These are phyloP conservation scores for Girardia tigrina DNA, from an alignment of 2,888 invertebrate genomes.

Conservation along the genomic window DNA sequence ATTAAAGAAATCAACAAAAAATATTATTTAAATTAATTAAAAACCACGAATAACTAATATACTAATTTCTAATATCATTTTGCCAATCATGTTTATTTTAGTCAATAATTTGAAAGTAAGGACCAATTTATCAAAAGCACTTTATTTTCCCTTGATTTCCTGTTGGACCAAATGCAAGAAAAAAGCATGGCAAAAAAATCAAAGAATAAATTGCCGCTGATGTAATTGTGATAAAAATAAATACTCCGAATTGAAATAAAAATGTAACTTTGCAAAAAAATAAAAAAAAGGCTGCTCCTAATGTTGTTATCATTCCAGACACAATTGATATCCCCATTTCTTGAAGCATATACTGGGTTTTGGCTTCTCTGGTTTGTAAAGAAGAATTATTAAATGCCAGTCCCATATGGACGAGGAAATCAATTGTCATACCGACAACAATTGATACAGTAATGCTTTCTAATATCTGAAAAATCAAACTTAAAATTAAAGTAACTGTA, in stretches of 20 bases:
- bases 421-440: neutral
- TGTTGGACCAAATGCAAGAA: slow-evolving; percentile 17
- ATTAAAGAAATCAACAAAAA: too few species aligned
- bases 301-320: slow-evolving; percentile 12
- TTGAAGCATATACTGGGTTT: neutral
- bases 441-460: neutral
- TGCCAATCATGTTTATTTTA: too few species aligned
- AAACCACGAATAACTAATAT: too few species aligned
- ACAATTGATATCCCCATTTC: neutral
- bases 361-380: neutral
- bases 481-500: too few species aligned
- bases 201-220: neutral
- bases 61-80: too few species aligned
- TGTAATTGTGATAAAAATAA: neutral
- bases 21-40: too few species aligned
- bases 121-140: too few species aligned
- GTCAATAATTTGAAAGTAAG: too few species aligned
- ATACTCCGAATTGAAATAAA: slow-evolving; percentile 21
- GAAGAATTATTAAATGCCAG: neutral
- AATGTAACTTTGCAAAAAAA: neutral
- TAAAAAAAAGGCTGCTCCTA: neutral
- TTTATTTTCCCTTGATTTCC: too few species aligned
- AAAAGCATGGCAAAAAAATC: neutral
- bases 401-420: slow-evolving; percentile 3
- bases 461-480: neutral